phyloP scores from a whole-genome alignment of 2,888 invertebrate species.

The Polymixis lichenea region DNA sequence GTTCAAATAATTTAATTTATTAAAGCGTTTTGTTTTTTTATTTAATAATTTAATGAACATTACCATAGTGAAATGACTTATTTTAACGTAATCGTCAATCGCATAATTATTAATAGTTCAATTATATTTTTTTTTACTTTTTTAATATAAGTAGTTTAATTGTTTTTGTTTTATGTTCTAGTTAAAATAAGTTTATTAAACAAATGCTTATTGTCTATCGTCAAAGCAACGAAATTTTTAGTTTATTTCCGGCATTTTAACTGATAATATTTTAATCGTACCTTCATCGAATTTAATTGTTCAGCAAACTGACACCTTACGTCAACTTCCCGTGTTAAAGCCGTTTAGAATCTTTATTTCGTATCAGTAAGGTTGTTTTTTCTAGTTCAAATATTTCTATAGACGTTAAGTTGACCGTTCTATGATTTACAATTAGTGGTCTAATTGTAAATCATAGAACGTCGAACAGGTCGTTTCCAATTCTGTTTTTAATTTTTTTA shows the following conservation, averaged over 20 bases:
- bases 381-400: neutral
- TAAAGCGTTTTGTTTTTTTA: neutral
- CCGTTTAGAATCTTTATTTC: neutral
- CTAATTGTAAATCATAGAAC: too few relatives aligned
- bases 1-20: constrained; percentile 11
- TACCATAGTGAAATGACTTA: neutral
- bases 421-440: neutral
- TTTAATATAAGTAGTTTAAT: neutral
- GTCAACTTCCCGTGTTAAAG: neutral
- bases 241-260: neutral
- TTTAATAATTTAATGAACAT: neutral
- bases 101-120: constrained; percentile 13
- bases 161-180: neutral
- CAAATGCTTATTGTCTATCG: neutral
- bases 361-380: neutral
- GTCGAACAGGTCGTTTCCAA: neutral
- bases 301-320: too few relatives aligned
- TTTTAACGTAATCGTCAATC: neutral
- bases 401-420: neutral
- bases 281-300: neutral
- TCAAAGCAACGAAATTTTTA: too few relatives aligned
- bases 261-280: neutral
- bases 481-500: neutral
- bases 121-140: neutral
- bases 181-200: neutral